These are phyloP conservation scores for Dysmachus trigonus DNA, from an alignment of 2,888 invertebrate genomes.

Conservation along the genomic window DNA sequence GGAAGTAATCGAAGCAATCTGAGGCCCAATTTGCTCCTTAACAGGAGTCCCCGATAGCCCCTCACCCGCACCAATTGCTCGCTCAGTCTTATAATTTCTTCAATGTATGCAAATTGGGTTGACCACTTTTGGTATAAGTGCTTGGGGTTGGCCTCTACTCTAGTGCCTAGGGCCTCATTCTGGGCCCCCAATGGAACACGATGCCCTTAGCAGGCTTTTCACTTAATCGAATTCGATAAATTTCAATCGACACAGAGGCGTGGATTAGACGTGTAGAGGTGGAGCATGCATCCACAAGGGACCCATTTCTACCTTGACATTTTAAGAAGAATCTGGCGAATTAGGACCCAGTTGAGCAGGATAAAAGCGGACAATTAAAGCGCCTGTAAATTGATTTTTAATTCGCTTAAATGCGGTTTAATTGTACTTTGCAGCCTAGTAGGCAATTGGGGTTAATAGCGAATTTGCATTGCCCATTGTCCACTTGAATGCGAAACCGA, in stretches of 20 bases:
- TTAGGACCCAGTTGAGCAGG: background rate
- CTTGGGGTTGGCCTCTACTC: background rate
- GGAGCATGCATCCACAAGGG: background rate
- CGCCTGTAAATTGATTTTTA: background rate
- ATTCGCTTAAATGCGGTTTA: background rate
- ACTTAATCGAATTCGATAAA: constrained; percentile 34
- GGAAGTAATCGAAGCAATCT: constrained; percentile 40
- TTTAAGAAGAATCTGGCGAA: background rate
- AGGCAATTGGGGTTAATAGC: background rate
- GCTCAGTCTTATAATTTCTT: constrained; percentile 38
- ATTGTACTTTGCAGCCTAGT: background rate
- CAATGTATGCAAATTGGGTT: constrained; percentile 36
- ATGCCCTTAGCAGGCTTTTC: constrained; percentile 15
- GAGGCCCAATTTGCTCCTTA: constrained; percentile 40
- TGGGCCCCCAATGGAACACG: background rate
- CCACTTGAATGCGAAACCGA: background rate
- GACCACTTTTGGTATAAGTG: constrained; percentile 36
- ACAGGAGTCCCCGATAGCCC: background rate
- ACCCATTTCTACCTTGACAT: background rate
- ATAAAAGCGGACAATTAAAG: background rate
- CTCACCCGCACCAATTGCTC: background rate
- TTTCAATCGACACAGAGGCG: constrained; percentile 16
- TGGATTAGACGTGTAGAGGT: background rate
- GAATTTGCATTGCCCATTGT: background rate
- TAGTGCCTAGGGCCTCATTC: background rate